phyloP scores from a whole-genome alignment of 2,113 vertebrate genomes.

The Ptychochromis oligacanthus region DNA sequence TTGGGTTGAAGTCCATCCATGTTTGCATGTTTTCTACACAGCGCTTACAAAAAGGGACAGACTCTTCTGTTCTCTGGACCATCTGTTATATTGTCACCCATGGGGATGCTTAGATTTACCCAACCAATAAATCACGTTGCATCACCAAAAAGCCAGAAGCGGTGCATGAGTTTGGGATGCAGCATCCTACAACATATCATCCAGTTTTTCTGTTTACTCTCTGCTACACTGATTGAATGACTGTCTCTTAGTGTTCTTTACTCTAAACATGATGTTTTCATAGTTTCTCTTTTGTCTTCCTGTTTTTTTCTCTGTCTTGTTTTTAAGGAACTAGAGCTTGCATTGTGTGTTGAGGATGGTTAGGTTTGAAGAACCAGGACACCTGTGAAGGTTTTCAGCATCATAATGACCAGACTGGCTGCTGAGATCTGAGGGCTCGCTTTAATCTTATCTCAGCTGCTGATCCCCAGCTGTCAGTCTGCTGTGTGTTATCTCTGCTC shows the following conservation, averaged over 20 bases:
- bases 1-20: slow-evolving; percentile 1
- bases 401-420: slow-evolving; percentile 20
- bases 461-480: slow-evolving; percentile 45
- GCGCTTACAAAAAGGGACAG: slow-evolving; percentile 8
- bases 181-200: not conserved
- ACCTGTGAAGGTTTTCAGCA: slow-evolving; percentile 36
- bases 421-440: slow-evolving; percentile 23
- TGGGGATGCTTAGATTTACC: slow-evolving; percentile 39
- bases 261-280: not conserved
- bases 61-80: slow-evolving; percentile 33
- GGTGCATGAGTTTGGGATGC: not conserved
- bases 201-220: not conserved
- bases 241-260: not conserved
- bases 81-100: slow-evolving; percentile 53
- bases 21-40: slow-evolving; percentile 21
- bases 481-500: slow-evolving; percentile 25
- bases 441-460: slow-evolving; percentile 53
- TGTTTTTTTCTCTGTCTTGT: not conserved
- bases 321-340: not conserved
- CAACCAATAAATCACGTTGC: slow-evolving; percentile 33
- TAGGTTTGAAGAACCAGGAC: not conserved
- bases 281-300: not conserved
- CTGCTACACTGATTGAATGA: not conserved
- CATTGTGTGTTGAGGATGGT: slow-evolving; percentile 22
- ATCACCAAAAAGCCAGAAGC: slow-evolving; percentile 27